Evolutionary conservation across 2,888 invertebrate species (phyloP).

Genomic region (Eristalis arbustorum): DNA sequence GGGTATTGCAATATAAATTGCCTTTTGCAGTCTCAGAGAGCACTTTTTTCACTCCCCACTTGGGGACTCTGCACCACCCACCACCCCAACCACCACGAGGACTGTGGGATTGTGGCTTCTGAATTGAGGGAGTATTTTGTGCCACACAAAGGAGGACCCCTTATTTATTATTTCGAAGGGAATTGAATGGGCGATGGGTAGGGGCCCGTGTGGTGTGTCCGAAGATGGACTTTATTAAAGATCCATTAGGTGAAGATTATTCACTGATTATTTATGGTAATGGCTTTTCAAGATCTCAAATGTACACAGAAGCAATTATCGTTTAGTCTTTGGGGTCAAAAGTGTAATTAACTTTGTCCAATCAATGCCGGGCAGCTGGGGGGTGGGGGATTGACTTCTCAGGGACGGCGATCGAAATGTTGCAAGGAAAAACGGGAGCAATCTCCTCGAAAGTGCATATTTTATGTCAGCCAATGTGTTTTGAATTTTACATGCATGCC

Average conservation of each 20-base stretch:
- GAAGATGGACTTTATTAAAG: slow-evolving; percentile 49
- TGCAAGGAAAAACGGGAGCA: not conserved
- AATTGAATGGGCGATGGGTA: not conserved
- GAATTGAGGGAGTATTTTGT: slow-evolving; percentile 42
- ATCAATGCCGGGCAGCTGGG: no score
- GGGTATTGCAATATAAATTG: slow-evolving; percentile 54
- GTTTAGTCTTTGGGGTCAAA: slow-evolving; percentile 37
- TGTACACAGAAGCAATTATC: slow-evolving; percentile 51
- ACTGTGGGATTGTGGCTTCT: slow-evolving; percentile 44
- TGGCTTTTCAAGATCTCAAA: slow-evolving; percentile 52
- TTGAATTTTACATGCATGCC: not conserved
- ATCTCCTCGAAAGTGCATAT: not conserved
- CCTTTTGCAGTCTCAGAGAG: slow-evolving; percentile 18
- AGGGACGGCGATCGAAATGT: not conserved
- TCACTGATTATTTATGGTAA: slow-evolving; percentile 68
- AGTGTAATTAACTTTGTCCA: slow-evolving; percentile 45
- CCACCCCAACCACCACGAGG: not conserved
- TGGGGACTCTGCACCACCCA: not conserved
- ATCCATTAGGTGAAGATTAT: slow-evolving; percentile 64
- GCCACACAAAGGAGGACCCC: slow-evolving; percentile 10
- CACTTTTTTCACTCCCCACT: not conserved
- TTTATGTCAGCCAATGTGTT: not conserved
- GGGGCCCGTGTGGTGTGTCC: not conserved
- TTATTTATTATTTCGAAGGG: slow-evolving; percentile 43
- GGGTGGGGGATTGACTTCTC: no score